Percentiles rank a stretch among this genome's conserved stretches.
These are phyloP conservation scores for Macrosoma leucophasiata DNA, from an alignment of 2,888 invertebrate species.

Conservation along the genomic window DNA sequence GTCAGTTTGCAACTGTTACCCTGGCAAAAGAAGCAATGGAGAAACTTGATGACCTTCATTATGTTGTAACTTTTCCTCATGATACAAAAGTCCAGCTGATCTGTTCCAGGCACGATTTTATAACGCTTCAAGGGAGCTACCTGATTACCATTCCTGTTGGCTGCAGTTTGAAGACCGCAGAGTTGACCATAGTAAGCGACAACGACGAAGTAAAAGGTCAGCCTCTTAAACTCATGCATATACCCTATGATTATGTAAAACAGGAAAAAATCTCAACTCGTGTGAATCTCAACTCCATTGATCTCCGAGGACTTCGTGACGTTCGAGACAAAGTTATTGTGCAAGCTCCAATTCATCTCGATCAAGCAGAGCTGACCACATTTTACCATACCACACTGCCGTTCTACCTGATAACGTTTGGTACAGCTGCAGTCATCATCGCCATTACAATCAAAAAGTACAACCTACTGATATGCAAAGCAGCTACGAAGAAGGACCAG, in stretches of 20 bases:
- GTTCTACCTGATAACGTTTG: conserved; percentile 1
- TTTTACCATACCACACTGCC: conserved; percentile 1
- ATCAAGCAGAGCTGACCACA: not conserved
- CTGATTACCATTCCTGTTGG: conserved; percentile 15
- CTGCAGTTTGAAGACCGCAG: conserved; percentile 12
- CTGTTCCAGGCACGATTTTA: conserved; percentile 5
- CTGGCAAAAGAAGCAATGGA: conserved; percentile 13
- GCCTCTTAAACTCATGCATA: conserved; percentile 12
- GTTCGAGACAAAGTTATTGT: not conserved
- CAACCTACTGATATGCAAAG: too few species aligned
- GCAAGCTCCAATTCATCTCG: not conserved
- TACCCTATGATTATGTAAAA: conserved; percentile 3
- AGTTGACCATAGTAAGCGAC: conserved; percentile 16
- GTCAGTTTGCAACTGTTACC: conserved; percentile 11
- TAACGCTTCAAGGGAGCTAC: conserved; percentile 14
- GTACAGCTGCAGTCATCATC: conserved; percentile 1
- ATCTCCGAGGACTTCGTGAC: not conserved
- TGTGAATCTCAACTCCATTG: not conserved
- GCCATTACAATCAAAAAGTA: too few species aligned
- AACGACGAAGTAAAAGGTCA: conserved; percentile 17
- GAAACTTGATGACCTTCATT: conserved; percentile 19
- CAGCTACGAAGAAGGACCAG: too few species aligned
- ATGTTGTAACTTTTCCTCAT: conserved; percentile 13
- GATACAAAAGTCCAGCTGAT: conserved; percentile 5
- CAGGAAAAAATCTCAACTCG: conserved; percentile 1